Conservation (phyloP, 2,113 vertebrate species). For the Ahaetulla prasina region DNA sequence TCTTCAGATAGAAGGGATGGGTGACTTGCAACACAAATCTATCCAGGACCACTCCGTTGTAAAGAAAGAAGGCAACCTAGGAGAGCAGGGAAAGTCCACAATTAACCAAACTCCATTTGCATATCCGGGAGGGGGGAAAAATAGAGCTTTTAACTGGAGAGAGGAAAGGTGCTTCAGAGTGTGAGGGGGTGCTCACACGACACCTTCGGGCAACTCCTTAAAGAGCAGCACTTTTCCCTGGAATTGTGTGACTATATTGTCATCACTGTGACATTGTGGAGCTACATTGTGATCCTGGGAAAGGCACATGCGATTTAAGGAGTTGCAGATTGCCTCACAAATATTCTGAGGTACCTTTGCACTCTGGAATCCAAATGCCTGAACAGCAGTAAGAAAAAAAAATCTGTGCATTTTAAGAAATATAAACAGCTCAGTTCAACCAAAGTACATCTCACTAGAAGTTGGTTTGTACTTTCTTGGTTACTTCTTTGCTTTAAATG, state of each 20-base stretch:
- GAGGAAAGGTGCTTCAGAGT: neutral
- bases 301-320: neutral
- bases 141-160: neutral
- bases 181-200: neutral
- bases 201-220: neutral
- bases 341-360: neutral
- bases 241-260: neutral
- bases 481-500: neutral
- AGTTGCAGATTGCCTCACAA: neutral
- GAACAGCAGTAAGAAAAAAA: neutral
- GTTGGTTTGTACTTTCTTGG: neutral
- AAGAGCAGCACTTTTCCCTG: neutral
- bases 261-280: neutral
- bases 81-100: conserved; percentile 29
- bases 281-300: neutral
- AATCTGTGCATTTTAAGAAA: neutral
- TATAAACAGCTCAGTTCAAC: neutral
- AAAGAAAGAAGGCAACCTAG: conserved; percentile 91
- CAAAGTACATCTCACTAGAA: neutral
- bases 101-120: conserved; percentile 23
- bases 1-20: conserved; percentile 87
- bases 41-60: conserved; percentile 85
- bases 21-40: conserved; percentile 92
- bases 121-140: neutral
- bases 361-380: neutral